A percentile compares a stretch with the other conserved stretches of the same genome.
Conservation (phyloP, 2,113 vertebrate genomes). For the Nothobranchius kuhntae region DNA sequence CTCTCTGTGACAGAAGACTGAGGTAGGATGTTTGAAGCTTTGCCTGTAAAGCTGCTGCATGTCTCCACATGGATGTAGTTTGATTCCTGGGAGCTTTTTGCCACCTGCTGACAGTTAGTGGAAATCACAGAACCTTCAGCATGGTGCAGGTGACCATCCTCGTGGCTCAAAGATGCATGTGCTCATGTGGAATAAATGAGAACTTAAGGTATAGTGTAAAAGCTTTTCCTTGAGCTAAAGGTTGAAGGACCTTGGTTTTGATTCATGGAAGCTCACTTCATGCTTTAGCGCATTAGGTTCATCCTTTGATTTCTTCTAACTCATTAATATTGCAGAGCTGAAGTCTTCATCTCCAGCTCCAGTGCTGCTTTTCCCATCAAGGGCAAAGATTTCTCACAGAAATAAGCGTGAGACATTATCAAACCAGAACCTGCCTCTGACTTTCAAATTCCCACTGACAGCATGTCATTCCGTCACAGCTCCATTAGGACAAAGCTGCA, state of each 20-base stretch:
- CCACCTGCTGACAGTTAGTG: conserved; percentile 72
- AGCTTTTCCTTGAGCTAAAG: conserved; percentile 45
- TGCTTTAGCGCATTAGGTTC: conserved; percentile 58
- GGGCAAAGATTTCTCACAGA: conserved; percentile 22
- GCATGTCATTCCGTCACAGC: conserved; percentile 37
- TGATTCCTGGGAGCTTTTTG: conserved; percentile 73
- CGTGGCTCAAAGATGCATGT: too few relatives aligned
- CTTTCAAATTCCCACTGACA: conserved; percentile 48
- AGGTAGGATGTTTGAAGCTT: too few relatives aligned
- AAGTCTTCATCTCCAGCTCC: conserved; percentile 69
- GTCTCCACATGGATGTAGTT: conserved; percentile 16
- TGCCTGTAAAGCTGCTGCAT: conserved; percentile 27
- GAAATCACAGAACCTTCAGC: conserved; percentile 61
- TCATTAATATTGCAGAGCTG: conserved; percentile 73
- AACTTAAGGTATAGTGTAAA: conserved; percentile 38
- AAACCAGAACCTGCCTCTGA: conserved; percentile 39
- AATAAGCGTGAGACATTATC: conserved; percentile 46
- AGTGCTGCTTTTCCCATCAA: conserved; percentile 21
- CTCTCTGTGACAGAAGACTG: neutral
- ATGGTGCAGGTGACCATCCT: neutral
- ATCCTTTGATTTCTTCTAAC: conserved; percentile 72
- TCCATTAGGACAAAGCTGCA: conserved; percentile 41
- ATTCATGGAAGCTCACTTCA: conserved; percentile 67
- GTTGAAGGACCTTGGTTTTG: conserved; percentile 49
- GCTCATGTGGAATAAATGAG: too few relatives aligned